phyloP scores from a whole-genome alignment of 1,140 invertebrate species.

The Daktulosphaira vitifoliae region DNA sequence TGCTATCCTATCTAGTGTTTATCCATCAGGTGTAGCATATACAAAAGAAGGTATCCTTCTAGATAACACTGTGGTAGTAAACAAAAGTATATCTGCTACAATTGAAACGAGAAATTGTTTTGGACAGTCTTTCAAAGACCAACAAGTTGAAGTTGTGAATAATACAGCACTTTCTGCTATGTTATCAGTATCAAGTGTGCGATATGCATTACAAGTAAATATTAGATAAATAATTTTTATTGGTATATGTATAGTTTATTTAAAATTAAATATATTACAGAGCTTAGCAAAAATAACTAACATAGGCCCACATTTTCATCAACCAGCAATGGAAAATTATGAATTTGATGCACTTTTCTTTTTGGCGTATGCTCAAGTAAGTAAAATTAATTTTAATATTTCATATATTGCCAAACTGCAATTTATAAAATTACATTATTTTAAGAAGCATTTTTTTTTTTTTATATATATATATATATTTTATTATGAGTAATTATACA shows the following conservation, averaged over 20 bases:
- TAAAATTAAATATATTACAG: constrained; percentile 4
- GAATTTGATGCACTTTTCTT: constrained; percentile 45
- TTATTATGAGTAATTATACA: too few species aligned
- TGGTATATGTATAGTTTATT: too few species aligned
- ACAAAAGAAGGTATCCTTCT: background rate
- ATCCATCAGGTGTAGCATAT: constrained; percentile 1
- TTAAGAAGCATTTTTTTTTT: too few species aligned
- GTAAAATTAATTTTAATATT: too few species aligned
- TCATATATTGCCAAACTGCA: too few species aligned
- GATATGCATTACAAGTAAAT: constrained; percentile 1
- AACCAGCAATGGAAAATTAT: constrained; percentile 45
- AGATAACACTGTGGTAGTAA: background rate
- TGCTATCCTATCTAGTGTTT: constrained; percentile 44
- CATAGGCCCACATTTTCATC: constrained; percentile 41
- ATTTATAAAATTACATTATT: too few species aligned
- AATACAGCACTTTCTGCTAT: background rate
- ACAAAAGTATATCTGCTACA: background rate
- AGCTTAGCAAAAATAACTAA: background rate
- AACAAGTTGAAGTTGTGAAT: background rate
- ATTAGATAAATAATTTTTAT: too few species aligned
- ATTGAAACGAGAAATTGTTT: background rate
- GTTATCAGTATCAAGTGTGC: constrained; percentile 9
- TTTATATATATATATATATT: constrained; percentile 2
- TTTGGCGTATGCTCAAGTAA: constrained; percentile 45
- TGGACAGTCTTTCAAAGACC: background rate